Percentiles rank a stretch among this genome's conserved stretches.
Evolutionary conservation across 2,113 vertebrate species (phyloP).

Genomic region (Eurystomus gularis): DNA sequence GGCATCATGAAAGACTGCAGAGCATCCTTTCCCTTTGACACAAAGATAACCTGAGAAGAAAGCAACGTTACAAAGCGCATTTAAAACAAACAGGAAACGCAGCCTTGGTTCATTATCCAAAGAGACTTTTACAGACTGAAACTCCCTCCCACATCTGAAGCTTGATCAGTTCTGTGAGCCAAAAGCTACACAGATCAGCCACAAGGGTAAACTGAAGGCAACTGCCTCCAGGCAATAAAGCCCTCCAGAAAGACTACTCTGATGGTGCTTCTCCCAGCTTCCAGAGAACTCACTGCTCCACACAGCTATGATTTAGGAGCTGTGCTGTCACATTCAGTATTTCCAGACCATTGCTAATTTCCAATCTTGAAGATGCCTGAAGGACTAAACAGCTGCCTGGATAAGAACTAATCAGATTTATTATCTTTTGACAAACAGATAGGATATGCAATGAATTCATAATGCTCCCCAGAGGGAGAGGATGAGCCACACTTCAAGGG

Average conservation of each 20-base stretch:
- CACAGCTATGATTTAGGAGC: neutral
- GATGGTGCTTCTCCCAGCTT: neutral
- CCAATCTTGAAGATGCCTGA: neutral
- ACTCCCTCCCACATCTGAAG: neutral
- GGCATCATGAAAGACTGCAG: constrained; percentile 98
- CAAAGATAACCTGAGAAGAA: constrained; percentile 87
- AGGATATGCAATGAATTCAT: neutral
- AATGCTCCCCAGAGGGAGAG: neutral
- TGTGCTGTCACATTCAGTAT: neutral
- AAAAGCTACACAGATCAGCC: neutral
- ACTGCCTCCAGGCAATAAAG: neutral
- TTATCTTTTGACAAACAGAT: constrained; percentile 18
- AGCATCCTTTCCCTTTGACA: constrained; percentile 88
- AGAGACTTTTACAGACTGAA: neutral
- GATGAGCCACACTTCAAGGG: neutral
- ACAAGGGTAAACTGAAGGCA: neutral
- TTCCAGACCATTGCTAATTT: constrained; percentile 12
- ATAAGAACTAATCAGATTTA: constrained; percentile 15
- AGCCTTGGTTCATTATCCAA: neutral
- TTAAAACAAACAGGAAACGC: neutral
- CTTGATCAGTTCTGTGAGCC: neutral
- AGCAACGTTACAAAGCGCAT: neutral
- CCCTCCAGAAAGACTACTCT: neutral
- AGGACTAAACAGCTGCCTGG: neutral
- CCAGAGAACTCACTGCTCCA: neutral